These are phyloP conservation scores for Apodemia hepburni DNA, from an alignment of 2,888 invertebrate genomes.

Conservation along the genomic window DNA sequence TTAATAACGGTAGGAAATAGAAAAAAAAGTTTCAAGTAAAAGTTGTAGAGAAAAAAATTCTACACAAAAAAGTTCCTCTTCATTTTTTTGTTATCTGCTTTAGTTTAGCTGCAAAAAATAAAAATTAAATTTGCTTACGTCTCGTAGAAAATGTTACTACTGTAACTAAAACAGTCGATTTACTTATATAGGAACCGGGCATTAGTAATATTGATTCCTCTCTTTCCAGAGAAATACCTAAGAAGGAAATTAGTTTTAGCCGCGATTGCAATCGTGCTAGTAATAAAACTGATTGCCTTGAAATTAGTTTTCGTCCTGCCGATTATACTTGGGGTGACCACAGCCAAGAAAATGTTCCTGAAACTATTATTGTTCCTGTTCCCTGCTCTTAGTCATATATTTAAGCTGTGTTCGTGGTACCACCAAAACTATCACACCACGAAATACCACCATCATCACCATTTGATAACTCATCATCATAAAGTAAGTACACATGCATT, in stretches of 20 bases:
- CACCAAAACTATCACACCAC: constrained; percentile 86
- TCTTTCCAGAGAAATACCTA: constrained; percentile 86
- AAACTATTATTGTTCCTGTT: constrained; percentile 90
- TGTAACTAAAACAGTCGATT: too few relatives aligned
- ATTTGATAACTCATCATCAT: constrained; percentile 89
- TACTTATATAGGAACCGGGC: too few relatives aligned
- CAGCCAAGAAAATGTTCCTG: constrained; percentile 91
- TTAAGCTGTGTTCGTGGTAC: constrained; percentile 92
- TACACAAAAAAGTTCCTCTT: too few relatives aligned
- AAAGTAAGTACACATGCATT: constrained; percentile 43
- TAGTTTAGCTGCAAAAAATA: too few relatives aligned
- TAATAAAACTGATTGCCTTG: constrained; percentile 89
- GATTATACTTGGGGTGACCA: constrained; percentile 87
- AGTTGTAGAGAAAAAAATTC: too few relatives aligned
- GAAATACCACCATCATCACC: constrained; percentile 91
- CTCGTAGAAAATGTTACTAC: too few relatives aligned
- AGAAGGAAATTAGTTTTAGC: constrained; percentile 87
- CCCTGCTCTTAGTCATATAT: constrained; percentile 90
- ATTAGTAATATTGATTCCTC: constrained; percentile 13
- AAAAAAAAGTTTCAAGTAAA: too few relatives aligned
- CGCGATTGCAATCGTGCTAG: constrained; percentile 86
- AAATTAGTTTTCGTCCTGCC: constrained; percentile 91
- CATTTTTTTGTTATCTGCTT: too few relatives aligned
- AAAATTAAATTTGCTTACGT: too few relatives aligned
- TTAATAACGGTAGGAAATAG: too few relatives aligned